These are phyloP conservation scores for Dynastes tityus DNA, from an alignment of 2,888 invertebrate genomes.

Conservation along the genomic window DNA sequence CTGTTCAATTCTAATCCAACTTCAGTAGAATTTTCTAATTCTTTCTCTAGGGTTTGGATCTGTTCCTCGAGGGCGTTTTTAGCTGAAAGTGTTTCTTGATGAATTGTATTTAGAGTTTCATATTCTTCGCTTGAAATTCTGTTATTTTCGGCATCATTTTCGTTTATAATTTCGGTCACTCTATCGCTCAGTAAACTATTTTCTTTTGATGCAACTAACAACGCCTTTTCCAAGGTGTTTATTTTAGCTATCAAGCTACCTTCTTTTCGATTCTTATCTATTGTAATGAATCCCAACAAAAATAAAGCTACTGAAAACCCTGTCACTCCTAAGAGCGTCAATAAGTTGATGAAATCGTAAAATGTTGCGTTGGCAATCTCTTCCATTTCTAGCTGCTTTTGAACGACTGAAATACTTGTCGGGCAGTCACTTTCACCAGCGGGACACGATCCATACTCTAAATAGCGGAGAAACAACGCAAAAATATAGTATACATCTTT, in stretches of 20 bases:
- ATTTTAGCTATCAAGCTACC: constrained; percentile 80
- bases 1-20: constrained; percentile 83
- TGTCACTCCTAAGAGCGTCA: constrained; percentile 70
- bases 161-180: constrained; percentile 49
- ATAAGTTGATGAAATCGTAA: constrained; percentile 47
- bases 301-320: constrained; percentile 83
- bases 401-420: constrained; percentile 31
- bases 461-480: constrained; percentile 10
- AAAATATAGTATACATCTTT: background rate
- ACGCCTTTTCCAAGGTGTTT: constrained; percentile 77
- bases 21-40: constrained; percentile 87
- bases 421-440: constrained; percentile 44
- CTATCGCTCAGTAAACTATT: constrained; percentile 78
- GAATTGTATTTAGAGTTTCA: constrained; percentile 74
- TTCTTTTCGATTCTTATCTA: constrained; percentile 83
- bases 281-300: constrained; percentile 83
- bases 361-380: constrained; percentile 18
- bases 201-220: constrained; percentile 77
- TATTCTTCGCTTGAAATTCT: constrained; percentile 77
- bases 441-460: constrained; percentile 51
- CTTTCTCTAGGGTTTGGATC: constrained; percentile 79
- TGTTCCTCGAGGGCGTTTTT: constrained; percentile 77
- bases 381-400: constrained; percentile 47
- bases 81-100: constrained; percentile 72
- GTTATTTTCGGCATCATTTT: constrained; percentile 45